Percentiles rank a stretch among this genome's conserved stretches.
Evolutionary conservation across 2,888 invertebrate genomes (phyloP).

Genomic region (Nephrotoma appendiculata): DNA sequence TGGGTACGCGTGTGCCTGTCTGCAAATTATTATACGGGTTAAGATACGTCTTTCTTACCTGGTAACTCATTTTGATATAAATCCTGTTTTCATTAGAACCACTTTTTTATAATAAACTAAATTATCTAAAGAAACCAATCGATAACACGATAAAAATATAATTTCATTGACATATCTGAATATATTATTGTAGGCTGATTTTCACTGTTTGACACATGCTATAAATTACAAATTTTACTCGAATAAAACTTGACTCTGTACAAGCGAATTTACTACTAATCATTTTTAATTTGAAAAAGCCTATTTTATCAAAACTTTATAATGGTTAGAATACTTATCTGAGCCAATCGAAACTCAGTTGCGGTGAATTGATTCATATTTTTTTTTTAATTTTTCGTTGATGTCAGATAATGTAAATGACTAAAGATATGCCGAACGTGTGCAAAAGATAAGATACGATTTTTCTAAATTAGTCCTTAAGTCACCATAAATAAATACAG

Average conservation of each 20-base stretch:
- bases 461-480: neutral
- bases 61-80: neutral
- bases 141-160: neutral
- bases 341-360: neutral
- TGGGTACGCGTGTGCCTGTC: neutral
- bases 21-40: neutral
- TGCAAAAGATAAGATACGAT: neutral
- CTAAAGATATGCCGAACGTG: neutral
- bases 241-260: neutral
- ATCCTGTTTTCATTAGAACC: neutral
- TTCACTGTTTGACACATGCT: neutral
- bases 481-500: neutral
- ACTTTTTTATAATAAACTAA: neutral
- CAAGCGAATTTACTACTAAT: neutral
- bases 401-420: neutral
- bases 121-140: neutral
- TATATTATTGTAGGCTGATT: neutral
- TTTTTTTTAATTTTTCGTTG: neutral
- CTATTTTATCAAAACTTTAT: neutral
- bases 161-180: neutral
- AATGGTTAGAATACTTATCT: neutral
- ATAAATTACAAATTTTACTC: neutral
- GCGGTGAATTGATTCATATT: neutral
- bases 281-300: neutral
- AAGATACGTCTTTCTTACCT: neutral